Conservation (phyloP, 2,888 invertebrate genomes). For the Apamea anceps region DNA sequence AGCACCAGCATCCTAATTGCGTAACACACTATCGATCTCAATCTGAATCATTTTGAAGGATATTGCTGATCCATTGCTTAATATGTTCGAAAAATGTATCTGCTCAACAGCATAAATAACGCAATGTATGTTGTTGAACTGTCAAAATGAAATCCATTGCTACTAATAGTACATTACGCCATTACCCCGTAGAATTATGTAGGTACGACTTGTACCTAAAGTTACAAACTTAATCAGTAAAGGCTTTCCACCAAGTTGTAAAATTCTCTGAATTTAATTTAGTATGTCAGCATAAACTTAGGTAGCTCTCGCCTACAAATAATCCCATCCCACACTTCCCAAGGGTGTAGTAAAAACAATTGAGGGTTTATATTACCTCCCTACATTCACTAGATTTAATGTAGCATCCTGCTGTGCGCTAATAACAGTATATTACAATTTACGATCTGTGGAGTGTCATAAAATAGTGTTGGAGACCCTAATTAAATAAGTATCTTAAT, state of each 20-base stretch:
- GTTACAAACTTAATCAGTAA: slow-evolving; percentile 3
- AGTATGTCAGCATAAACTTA: slow-evolving; percentile 2
- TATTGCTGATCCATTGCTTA: too few species aligned
- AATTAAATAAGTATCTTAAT: not conserved
- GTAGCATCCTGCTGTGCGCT: not conserved
- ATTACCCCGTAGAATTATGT: too few species aligned
- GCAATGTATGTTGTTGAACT: too few species aligned
- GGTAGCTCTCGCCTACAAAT: slow-evolving; percentile 1
- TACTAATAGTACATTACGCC: too few species aligned
- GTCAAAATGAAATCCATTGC: too few species aligned
- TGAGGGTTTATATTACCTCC: not conserved
- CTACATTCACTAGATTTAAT: not conserved
- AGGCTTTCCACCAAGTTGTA: not conserved
- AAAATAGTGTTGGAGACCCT: not conserved
- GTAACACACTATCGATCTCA: too few species aligned
- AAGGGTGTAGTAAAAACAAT: slow-evolving; percentile 23
- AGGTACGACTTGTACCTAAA: not conserved
- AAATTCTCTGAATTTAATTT: slow-evolving; percentile 18
- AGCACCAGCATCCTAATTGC: not conserved
- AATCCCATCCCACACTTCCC: not conserved
- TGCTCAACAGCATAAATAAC: too few species aligned
- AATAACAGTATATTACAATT: not conserved
- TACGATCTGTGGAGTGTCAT: not conserved
- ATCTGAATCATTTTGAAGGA: too few species aligned
- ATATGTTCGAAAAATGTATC: too few species aligned